phyloP scores from a whole-genome alignment of 2,113 vertebrate species.

The Pipa parva region DNA sequence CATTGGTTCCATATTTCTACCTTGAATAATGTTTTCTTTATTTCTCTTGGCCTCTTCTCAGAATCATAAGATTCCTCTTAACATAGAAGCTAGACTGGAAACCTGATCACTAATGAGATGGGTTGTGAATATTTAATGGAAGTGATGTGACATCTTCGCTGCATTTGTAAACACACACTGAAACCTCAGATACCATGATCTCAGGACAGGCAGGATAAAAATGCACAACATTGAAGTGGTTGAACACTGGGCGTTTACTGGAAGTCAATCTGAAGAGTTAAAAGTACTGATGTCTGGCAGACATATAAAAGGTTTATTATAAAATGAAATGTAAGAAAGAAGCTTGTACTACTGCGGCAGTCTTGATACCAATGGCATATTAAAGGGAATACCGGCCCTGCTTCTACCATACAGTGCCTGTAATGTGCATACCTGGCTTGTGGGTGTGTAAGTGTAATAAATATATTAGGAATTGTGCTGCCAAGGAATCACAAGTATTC shows the following conservation, averaged over 20 bases:
- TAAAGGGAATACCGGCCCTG: background rate
- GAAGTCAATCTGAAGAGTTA: too few relatives aligned
- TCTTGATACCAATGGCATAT: background rate
- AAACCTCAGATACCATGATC: constrained; percentile 10
- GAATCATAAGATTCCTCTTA: constrained; percentile 1
- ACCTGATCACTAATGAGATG: constrained; percentile 24
- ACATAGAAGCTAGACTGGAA: constrained; percentile 19
- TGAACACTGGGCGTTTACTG: too few relatives aligned
- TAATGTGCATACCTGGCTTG: background rate
- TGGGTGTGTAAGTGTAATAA: background rate
- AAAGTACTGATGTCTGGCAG: too few relatives aligned
- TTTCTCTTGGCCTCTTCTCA: background rate
- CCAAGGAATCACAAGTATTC: too few relatives aligned
- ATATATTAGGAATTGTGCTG: background rate
- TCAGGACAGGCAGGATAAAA: constrained; percentile 3
- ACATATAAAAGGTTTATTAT: background rate
- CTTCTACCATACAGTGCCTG: background rate
- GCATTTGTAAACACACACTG: constrained; percentile 17
- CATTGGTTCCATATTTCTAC: too few relatives aligned
- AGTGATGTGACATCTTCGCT: constrained; percentile 22
- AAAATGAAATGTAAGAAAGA: background rate
- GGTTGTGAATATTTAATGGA: constrained; percentile 35
- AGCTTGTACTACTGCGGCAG: background rate
- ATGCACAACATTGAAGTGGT: background rate
- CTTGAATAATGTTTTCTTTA: background rate